Evolutionary conservation across 1,140 invertebrate genomes (phyloP).

Genomic region (Heterodera carotae): DNA sequence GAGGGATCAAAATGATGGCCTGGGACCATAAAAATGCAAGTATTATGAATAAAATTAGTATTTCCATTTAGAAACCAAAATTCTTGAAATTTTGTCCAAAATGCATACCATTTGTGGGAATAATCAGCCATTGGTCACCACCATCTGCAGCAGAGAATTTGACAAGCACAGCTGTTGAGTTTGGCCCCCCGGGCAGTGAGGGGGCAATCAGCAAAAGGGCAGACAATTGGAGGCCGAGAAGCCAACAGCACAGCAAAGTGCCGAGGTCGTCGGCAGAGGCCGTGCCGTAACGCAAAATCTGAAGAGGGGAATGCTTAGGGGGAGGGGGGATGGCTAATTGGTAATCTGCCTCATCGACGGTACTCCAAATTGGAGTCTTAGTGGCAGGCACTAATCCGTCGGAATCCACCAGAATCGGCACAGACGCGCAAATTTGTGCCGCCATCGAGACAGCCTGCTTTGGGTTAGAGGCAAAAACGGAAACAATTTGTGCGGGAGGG

Average conservation of each 20-base stretch:
- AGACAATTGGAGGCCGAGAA: conserved; percentile 38
- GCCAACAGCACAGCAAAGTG: conserved; percentile 46
- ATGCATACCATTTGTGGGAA: conserved; percentile 36
- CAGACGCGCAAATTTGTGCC: conserved; percentile 30
- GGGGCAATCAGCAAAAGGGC: conserved; percentile 38
- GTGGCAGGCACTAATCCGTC: conserved; percentile 20
- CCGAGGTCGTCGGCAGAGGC: conserved; percentile 46
- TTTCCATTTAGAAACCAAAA: neutral
- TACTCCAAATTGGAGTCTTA: conserved; percentile 47
- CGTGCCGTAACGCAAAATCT: conserved; percentile 50
- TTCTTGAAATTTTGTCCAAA: conserved; percentile 6
- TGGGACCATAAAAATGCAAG: conserved; percentile 20
- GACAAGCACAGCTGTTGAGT: conserved; percentile 48
- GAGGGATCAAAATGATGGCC: conserved; percentile 23
- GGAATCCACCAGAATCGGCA: conserved; percentile 18
- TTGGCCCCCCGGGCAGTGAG: conserved; percentile 50
- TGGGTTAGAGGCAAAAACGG: conserved; percentile 9
- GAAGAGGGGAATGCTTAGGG: neutral
- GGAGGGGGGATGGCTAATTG: conserved; percentile 5
- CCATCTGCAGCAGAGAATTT: conserved; percentile 44
- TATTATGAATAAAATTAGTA: too few species aligned
- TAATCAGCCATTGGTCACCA: conserved; percentile 40
- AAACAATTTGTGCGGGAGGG: conserved; percentile 15
- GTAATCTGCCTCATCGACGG: conserved; percentile 53
- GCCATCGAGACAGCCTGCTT: conserved; percentile 40